Base-by-base conservation (phyloP, 2,888 invertebrate species). In the Acleris sparsana region DNA sequence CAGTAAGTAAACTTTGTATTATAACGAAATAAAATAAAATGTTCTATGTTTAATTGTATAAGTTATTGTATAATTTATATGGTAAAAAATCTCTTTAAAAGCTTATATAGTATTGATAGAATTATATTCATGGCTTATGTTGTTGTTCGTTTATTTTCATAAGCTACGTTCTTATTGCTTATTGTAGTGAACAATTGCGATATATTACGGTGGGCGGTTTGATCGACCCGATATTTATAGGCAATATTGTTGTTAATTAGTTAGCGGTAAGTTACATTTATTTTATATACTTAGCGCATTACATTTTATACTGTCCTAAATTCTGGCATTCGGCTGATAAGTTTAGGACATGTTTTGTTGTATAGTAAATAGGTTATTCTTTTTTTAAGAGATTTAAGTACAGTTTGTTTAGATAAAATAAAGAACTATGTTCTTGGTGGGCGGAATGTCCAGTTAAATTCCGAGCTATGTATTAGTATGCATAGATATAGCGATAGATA, bases 341-440 rank as follows among this genome's bases (percentile, higher is more conserved):
- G 25, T 25, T 25, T 25, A 25, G 25, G 25, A 25, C 6, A 25
- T 6, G 25, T 5, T 25, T 25, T 25, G 5, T 1, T 25, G 25
- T 25, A 25, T 25, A 25, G 25, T 25, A 25, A 25, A 25, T 25
- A 48, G 17, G 2, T 16, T 48, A 7, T 48, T 48, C 1, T 48
- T 5, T 18, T 17, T 1, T 1, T 16, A n/a, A 17, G n/a, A 48
- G 16, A 7, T 6, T 2, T 22, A 22, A 22, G 25, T 25, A 25
- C 25, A 25, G 6, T 25, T 25, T 25, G 25, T 0, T 5, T 25
- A 25, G 44, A 22, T 44, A 20, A n/a, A 22, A n/a, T 56, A 7
- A 56, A 56, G 56, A 56, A 56, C 56, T 44, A 22, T 56, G 56
- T 56, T 56, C 56, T 56, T 56, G 56, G 56, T 16, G 56, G 56